Conservation (phyloP, 2,797 vertebrate genomes). For the Girardinus metallicus region DNA sequence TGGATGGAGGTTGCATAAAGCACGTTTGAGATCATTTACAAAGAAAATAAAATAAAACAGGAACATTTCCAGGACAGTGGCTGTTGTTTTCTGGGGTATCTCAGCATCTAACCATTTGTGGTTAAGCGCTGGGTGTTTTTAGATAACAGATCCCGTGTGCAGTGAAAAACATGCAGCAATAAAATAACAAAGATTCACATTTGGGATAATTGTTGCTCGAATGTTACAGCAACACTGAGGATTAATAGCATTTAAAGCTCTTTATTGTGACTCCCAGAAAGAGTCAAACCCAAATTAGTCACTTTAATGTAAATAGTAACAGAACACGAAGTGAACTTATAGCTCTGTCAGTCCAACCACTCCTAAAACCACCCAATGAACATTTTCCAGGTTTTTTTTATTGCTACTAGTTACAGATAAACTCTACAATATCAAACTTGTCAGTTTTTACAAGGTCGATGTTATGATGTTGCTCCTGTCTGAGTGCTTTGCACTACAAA, state of each 20-base stretch:
- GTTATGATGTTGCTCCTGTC: slow-evolving; percentile 37
- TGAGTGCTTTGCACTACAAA: slow-evolving; percentile 15
- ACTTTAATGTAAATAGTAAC: neutral
- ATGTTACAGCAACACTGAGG: neutral
- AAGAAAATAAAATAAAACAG: neutral
- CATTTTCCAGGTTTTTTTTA: neutral
- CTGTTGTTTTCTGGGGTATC: neutral
- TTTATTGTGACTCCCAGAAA: neutral
- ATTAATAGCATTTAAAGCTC: neutral
- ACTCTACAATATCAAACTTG: slow-evolving; percentile 37
- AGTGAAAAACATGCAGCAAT: neutral
- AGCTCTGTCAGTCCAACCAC: neutral
- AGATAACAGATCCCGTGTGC: neutral
- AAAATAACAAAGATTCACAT: neutral
- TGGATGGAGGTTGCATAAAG: neutral
- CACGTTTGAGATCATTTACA: neutral
- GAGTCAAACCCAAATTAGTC: neutral
- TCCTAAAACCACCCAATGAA: neutral
- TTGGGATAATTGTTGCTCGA: neutral
- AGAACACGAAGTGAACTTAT: neutral
- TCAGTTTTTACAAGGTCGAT: slow-evolving; percentile 11
- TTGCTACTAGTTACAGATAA: neutral
- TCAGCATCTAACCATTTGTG: neutral
- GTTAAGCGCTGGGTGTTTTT: neutral
- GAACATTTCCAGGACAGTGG: neutral